A percentile compares a stretch with the other conserved stretches of the same genome.
Conservation (phyloP, 2,888 invertebrate species). For the Sympetrum striolatum region DNA sequence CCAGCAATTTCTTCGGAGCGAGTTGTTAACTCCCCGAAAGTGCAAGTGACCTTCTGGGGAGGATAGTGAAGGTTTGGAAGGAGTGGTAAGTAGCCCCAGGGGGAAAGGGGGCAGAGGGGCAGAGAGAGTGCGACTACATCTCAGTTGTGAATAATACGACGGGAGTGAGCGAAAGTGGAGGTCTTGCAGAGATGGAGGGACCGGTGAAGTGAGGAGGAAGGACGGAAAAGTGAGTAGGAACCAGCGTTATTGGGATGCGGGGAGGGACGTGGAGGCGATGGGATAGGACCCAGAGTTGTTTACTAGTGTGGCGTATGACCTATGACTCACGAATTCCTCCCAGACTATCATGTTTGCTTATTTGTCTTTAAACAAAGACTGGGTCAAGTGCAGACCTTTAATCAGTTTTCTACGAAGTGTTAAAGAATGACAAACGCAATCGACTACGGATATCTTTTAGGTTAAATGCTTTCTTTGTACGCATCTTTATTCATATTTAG, state of each 20-base stretch:
- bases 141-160: background rate
- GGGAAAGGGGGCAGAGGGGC: background rate
- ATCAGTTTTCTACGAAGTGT: too few relatives aligned
- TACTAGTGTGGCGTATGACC: too few relatives aligned
- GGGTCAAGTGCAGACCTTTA: too few relatives aligned
- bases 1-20: background rate
- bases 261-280: background rate
- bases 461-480: too few relatives aligned
- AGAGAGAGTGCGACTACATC: background rate
- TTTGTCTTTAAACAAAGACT: too few relatives aligned
- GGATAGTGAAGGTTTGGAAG: background rate
- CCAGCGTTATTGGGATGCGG: background rate
- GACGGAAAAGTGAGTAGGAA: background rate
- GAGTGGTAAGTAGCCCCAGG: background rate
- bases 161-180: background rate
- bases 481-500: too few relatives aligned
- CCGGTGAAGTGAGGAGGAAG: background rate
- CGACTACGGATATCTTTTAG: too few relatives aligned
- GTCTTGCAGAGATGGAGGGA: background rate
- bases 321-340: too few relatives aligned
- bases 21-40: background rate
- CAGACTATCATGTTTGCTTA: too few relatives aligned
- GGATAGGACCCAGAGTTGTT: background rate
- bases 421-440: too few relatives aligned
- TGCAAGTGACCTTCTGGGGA: background rate